Conservation (phyloP, 2,113 vertebrate species). For the Clarias macrocephalus region DNA sequence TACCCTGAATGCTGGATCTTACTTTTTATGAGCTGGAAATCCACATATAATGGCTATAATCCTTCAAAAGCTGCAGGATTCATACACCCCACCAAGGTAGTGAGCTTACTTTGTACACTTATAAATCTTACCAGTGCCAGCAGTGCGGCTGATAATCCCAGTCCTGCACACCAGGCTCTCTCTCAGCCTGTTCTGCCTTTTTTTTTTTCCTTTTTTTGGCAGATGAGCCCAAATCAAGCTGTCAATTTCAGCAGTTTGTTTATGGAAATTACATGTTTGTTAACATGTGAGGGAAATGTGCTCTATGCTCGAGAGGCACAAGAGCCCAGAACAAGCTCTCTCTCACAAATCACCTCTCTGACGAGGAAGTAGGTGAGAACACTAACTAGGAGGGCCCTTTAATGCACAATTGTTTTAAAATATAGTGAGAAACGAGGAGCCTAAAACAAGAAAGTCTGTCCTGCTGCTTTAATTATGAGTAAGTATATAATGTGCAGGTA, state of each 20-base stretch:
- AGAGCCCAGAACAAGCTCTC: constrained; percentile 74
- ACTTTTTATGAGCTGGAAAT: constrained; percentile 58
- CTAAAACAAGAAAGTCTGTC: not conserved
- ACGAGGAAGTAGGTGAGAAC: constrained; percentile 69
- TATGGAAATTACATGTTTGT: constrained; percentile 83
- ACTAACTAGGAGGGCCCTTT: constrained; percentile 70
- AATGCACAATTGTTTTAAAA: constrained; percentile 43
- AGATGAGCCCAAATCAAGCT: constrained; percentile 76
- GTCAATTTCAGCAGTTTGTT: constrained; percentile 77
- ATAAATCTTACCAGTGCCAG: constrained; percentile 37
- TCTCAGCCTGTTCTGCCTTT: constrained; percentile 58
- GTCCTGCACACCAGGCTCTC: constrained; percentile 60
- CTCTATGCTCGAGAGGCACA: constrained; percentile 76
- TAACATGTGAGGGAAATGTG: constrained; percentile 79
- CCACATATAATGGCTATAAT: constrained; percentile 62
- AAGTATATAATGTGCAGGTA: no score
- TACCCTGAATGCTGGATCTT: constrained; percentile 23
- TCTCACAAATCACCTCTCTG: constrained; percentile 73
- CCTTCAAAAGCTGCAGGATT: constrained; percentile 71
- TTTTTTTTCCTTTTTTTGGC: constrained; percentile 36
- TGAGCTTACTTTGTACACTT: constrained; percentile 59
- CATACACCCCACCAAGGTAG: constrained; percentile 71
- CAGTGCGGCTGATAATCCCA: constrained; percentile 56
- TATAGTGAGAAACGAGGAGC: not conserved
- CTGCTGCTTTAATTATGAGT: not conserved